phyloP scores from a whole-genome alignment of 1,140 invertebrate species.

The Caenorhabditis briggsae region DNA sequence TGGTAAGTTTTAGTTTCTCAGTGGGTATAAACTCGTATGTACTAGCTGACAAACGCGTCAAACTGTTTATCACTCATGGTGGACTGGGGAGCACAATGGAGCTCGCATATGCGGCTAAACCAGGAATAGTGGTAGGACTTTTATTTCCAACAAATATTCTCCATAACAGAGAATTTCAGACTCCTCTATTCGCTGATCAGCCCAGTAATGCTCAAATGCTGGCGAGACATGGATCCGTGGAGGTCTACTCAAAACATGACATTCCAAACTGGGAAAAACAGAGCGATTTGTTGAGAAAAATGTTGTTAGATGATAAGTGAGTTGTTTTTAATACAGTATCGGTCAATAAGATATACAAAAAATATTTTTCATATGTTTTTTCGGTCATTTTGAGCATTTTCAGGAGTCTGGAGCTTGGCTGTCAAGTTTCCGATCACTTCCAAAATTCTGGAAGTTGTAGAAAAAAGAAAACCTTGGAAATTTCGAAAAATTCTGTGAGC shows the following conservation, averaged over 20 bases:
- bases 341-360: not conserved
- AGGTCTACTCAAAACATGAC: conserved; percentile 60
- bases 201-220: conserved; percentile 65
- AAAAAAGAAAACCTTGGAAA: too few relatives aligned
- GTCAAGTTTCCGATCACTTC: too few relatives aligned
- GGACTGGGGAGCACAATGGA: conserved; percentile 71
- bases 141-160: not conserved
- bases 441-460: too few relatives aligned
- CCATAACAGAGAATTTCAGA: not conserved
- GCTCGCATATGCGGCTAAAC: conserved; percentile 67
- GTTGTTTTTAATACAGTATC: not conserved
- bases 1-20: not conserved
- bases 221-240: conserved; percentile 60
- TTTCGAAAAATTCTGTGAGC: too few relatives aligned
- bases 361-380: too few relatives aligned
- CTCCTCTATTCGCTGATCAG: conserved; percentile 72
- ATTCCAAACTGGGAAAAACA: conserved; percentile 55
- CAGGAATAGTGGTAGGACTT: conserved; percentile 63
- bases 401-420: too few relatives aligned
- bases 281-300: conserved; percentile 44
- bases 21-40: not conserved
- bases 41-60: conserved; percentile 65
- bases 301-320: conserved; percentile 58
- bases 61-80: conserved; percentile 71
- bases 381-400: too few relatives aligned